Base-by-base conservation (phyloP, 2,113 vertebrate genomes). In the Corydoras sp. region DNA sequence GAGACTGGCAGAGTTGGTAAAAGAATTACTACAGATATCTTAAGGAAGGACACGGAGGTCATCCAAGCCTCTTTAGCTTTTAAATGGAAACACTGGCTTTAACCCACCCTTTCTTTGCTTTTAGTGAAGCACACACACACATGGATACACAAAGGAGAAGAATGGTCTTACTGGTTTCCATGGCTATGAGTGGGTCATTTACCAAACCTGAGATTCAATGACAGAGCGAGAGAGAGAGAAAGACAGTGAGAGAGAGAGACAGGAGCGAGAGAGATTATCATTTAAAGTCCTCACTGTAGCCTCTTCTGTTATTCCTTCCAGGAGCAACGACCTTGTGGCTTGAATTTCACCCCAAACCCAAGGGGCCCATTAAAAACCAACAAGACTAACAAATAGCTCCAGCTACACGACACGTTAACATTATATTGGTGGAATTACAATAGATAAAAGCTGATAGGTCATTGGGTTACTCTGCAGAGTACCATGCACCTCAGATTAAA, bases 121-220 rank as follows among this genome's bases (percentile, higher is more conserved):
- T 67, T 53, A 54, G 30, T 49, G 32, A 72, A 68, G 72, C 72
- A 82, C 77, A 82, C 14, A 71, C 68, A 78, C 71, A 69, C 79
- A 76, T 29, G 71, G 62, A 77, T 24, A 69, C 11, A 49, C 4
- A 35, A 68, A 68, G 56, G 74, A 71, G 66, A 31, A 69, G 83
- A 79, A 84, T 81, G 80, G 74, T 77, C 77, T 55, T 58, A 80
- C 83, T 81, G 68, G 83, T 88, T 91, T 87, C 87, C 87, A 90
- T 79, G 70, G 87, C 81, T 85, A 72, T 74, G 85, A 85, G 90
- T 58, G 50, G 62, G 69, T 79, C 77, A 79, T 65, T 67, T 71
- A 65, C 58, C 58, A 60, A 67, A 58, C 50, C 60, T 67, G 48
- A 56, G 58, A 53, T 51, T 56, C 56, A 70, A 60, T 62, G 43